Percentiles rank a stretch among this genome's conserved stretches.
Conservation (phyloP, 2,113 vertebrate genomes). For the Stigmatopora argus region DNA sequence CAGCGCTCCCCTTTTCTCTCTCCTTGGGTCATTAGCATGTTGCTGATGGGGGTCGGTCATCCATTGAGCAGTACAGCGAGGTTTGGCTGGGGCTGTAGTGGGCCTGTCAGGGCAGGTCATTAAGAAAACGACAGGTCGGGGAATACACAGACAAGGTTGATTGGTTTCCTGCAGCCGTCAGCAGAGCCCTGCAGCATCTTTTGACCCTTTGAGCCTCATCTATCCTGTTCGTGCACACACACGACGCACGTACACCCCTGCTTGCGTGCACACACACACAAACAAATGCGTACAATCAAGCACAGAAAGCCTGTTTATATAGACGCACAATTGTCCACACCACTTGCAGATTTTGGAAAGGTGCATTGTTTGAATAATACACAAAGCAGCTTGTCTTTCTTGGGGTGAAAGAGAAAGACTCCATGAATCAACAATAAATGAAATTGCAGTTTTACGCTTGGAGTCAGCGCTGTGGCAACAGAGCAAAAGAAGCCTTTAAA, state of each 20-base stretch:
- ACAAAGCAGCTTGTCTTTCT: constrained; percentile 9
- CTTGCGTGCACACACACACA: constrained; percentile 9
- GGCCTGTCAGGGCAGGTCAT: constrained; percentile 69
- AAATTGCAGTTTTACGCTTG: neutral
- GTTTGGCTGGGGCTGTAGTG: constrained; percentile 53
- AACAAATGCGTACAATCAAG: constrained; percentile 19
- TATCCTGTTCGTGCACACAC: constrained; percentile 37
- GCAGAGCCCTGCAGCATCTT: constrained; percentile 65
- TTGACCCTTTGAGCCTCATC: constrained; percentile 55
- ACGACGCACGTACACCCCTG: neutral
- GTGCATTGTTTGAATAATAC: neutral
- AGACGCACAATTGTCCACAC: neutral
- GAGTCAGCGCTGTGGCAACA: constrained; percentile 7
- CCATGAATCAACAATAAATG: constrained; percentile 10
- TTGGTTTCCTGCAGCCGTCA: constrained; percentile 70
- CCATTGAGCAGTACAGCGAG: constrained; percentile 52
- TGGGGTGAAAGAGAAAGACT: constrained; percentile 18
- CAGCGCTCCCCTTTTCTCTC: constrained; percentile 10
- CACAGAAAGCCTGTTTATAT: constrained; percentile 1
- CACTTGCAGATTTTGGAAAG: neutral
- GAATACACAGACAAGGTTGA: constrained; percentile 70
- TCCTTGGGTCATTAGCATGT: constrained; percentile 64
- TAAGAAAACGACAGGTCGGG: constrained; percentile 67
- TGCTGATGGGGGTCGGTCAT: constrained; percentile 65
- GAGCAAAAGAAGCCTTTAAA: constrained; percentile 22